A percentile compares a stretch with the other conserved stretches of the same genome.
Conservation (phyloP, 2,113 vertebrate genomes). For the Tachysurus vachellii region DNA sequence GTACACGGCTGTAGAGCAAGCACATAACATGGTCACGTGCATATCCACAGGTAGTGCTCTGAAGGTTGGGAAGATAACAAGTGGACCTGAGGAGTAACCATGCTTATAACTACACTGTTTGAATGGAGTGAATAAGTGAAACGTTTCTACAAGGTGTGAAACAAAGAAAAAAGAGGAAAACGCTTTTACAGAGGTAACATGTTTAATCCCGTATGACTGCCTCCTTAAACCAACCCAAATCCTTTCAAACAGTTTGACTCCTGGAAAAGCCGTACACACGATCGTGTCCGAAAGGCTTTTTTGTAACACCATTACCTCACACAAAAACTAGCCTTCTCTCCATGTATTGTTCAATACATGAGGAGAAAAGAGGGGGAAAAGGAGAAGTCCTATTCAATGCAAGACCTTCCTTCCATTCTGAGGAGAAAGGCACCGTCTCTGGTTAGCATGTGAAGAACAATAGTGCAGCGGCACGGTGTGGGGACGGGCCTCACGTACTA, state of each 20-base stretch:
- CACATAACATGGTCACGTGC: neutral
- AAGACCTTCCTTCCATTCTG: conserved; percentile 73
- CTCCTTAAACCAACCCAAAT: neutral
- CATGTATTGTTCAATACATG: conserved; percentile 47
- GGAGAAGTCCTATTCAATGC: conserved; percentile 62
- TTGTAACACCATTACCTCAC: conserved; percentile 44
- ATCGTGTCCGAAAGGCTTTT: conserved; percentile 34
- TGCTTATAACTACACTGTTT: neutral
- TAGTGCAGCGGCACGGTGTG: conserved; percentile 31
- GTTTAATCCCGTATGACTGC: neutral
- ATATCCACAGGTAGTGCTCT: neutral
- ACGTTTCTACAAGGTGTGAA: neutral
- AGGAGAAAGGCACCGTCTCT: conserved; percentile 59
- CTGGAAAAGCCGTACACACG: neutral
- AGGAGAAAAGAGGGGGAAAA: conserved; percentile 46
- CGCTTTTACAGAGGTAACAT: neutral
- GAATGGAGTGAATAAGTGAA: neutral
- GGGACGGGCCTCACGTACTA: conserved; percentile 35
- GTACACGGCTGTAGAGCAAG: conserved; percentile 80
- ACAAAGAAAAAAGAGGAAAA: neutral
- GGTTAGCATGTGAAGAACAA: conserved; percentile 56
- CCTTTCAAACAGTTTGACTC: conserved; percentile 6
- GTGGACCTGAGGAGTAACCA: too few relatives aligned
- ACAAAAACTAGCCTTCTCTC: conserved; percentile 51
- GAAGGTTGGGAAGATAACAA: neutral